These are phyloP conservation scores for Phalanger gymnotis DNA, from an alignment of 2,797 vertebrate species.

Conservation along the genomic window DNA sequence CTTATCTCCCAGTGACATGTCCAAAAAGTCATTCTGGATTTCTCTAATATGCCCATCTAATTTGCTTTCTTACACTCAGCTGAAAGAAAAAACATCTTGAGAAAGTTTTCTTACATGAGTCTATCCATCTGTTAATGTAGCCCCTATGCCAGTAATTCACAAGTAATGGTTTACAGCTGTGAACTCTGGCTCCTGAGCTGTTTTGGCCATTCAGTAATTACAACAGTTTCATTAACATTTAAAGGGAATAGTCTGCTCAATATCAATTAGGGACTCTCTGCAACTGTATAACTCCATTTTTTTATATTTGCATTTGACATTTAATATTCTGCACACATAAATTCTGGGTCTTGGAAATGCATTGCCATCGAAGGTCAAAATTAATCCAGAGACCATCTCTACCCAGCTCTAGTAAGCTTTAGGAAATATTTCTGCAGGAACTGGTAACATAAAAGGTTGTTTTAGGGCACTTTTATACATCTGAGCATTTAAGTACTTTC, in stretches of 20 bases:
- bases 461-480: constrained; percentile 61
- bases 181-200: constrained; percentile 83
- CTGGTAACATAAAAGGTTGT: constrained; percentile 66
- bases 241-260: constrained; percentile 85
- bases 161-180: constrained; percentile 86
- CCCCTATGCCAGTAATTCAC: constrained; percentile 82
- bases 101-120: constrained; percentile 77
- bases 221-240: constrained; percentile 89
- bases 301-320: constrained; percentile 88
- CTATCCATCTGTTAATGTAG: constrained; percentile 78
- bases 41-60: constrained; percentile 69
- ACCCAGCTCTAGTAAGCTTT: constrained; percentile 74
- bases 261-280: constrained; percentile 84
- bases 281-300: constrained; percentile 80
- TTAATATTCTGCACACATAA: constrained; percentile 84
- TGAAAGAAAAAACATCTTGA: constrained; percentile 76
- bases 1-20: constrained; percentile 62
- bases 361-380: constrained; percentile 81
- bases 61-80: constrained; percentile 62
- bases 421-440: constrained; percentile 73
- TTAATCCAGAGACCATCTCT: constrained; percentile 80
- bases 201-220: constrained; percentile 88
- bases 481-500: constrained; percentile 70
- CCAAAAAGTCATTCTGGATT: constrained; percentile 64
- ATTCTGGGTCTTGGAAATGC: constrained; percentile 81